These are phyloP conservation scores for Drepana falcataria DNA, from an alignment of 2,888 invertebrate species.

Conservation along the genomic window DNA sequence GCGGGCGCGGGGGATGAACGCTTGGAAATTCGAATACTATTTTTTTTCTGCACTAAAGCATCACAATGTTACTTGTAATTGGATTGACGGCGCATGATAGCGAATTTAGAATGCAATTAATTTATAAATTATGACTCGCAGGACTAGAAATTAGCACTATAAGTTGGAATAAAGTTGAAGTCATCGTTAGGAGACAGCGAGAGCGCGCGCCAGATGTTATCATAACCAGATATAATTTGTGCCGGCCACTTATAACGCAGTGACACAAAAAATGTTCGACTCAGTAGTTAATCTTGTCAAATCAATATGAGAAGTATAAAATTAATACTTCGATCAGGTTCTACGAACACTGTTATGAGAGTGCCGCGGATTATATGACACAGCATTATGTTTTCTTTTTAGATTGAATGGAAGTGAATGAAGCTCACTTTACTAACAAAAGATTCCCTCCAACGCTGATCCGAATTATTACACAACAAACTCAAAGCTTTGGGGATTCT, in stretches of 20 bases:
- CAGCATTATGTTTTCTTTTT: slow-evolving; percentile 47
- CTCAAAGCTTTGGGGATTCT: slow-evolving; percentile 25
- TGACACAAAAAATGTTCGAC: slow-evolving; percentile 29
- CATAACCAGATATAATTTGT: slow-evolving; percentile 24
- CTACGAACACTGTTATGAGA: slow-evolving; percentile 49
- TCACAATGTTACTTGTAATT: slow-evolving; percentile 73
- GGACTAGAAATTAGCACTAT: slow-evolving; percentile 36
- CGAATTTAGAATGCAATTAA: slow-evolving; percentile 60
- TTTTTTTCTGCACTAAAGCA: slow-evolving; percentile 73
- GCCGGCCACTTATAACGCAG: slow-evolving; percentile 28
- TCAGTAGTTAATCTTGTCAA: slow-evolving; percentile 44
- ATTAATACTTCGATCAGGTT: slow-evolving; percentile 44
- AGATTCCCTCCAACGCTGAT: slow-evolving; percentile 50
- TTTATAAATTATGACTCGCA: slow-evolving; percentile 39
- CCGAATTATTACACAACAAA: slow-evolving; percentile 59
- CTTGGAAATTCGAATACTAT: slow-evolving; percentile 75
- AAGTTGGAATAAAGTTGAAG: slow-evolving; percentile 25
- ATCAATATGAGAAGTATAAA: slow-evolving; percentile 47
- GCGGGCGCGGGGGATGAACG: slow-evolving; percentile 77
- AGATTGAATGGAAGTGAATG: slow-evolving; percentile 53
- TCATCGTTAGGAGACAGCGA: slow-evolving; percentile 40
- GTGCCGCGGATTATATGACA: slow-evolving; percentile 46
- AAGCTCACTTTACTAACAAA: slow-evolving; percentile 44
- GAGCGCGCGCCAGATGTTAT: slow-evolving; percentile 30
- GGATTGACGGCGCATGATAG: slow-evolving; percentile 66